These are phyloP conservation scores for Prunella strophiata DNA, from an alignment of 2,797 vertebrate species.

Conservation along the genomic window DNA sequence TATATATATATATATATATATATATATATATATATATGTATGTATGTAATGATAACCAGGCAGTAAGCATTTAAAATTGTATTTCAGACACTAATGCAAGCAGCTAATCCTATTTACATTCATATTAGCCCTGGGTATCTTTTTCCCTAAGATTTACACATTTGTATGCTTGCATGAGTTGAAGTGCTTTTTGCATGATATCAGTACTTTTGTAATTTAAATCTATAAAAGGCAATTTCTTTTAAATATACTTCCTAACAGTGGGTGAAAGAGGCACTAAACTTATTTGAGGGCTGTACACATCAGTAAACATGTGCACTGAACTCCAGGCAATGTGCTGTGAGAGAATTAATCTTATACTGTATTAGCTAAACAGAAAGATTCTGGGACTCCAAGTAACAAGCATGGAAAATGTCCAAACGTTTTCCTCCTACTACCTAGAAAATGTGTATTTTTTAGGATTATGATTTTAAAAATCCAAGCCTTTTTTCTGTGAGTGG, in stretches of 20 bases:
- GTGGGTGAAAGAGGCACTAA: constrained; percentile 81
- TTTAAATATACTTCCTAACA: constrained; percentile 83
- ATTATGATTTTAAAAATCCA: constrained; percentile 19
- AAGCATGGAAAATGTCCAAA: constrained; percentile 30
- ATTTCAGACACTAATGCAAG: constrained; percentile 88
- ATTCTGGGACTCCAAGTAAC: constrained; percentile 55
- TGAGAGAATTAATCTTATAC: constrained; percentile 87
- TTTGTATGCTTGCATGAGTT: constrained; percentile 89
- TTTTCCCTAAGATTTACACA: constrained; percentile 89
- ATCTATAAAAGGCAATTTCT: constrained; percentile 89
- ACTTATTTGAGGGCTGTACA: constrained; percentile 87
- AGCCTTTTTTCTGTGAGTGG: neutral
- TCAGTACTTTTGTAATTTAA: constrained; percentile 90
- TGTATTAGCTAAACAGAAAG: constrained; percentile 80
- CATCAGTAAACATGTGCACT: constrained; percentile 89
- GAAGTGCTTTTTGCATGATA: constrained; percentile 85
- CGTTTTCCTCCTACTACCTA: neutral
- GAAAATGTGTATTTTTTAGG: constrained; percentile 44
- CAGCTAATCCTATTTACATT: constrained; percentile 97
- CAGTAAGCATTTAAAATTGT: constrained; percentile 86
- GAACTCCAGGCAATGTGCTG: constrained; percentile 78
- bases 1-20: constrained; percentile 47
- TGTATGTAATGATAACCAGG: constrained; percentile 80
- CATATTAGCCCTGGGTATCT: constrained; percentile 89
- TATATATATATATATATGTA: neutral